Conservation (phyloP, 2,113 vertebrate species). For the Grammomys surdaster region DNA sequence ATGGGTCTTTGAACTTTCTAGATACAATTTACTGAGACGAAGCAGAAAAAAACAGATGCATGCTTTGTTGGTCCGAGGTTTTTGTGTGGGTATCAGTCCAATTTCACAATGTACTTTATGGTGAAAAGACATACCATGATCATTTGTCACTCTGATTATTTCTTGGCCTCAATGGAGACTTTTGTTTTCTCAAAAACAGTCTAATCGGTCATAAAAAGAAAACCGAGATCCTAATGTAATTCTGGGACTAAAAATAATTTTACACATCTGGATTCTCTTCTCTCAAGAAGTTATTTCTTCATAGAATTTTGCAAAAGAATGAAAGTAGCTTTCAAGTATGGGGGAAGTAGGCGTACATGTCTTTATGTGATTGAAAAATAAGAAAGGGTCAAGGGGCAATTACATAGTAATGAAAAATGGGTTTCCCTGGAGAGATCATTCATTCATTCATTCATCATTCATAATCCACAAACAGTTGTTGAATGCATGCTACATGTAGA, state of each 20-base stretch:
- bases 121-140: conserved; percentile 26
- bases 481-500: background rate
- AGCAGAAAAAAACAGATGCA: conserved; percentile 52
- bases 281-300: conserved; percentile 31
- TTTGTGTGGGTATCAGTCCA: conserved; percentile 43
- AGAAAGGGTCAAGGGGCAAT: background rate
- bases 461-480: background rate
- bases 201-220: background rate
- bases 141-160: conserved; percentile 66
- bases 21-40: conserved; percentile 58
- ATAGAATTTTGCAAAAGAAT: background rate
- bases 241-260: conserved; percentile 15
- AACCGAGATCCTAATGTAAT: background rate
- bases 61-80: conserved; percentile 40
- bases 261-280: conserved; percentile 61
- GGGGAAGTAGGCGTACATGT: background rate
- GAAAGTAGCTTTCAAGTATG: conserved; percentile 27
- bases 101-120: conserved; percentile 64
- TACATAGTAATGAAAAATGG: background rate
- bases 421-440: background rate
- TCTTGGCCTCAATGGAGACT: conserved; percentile 52
- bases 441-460: background rate
- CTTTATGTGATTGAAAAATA: conserved; percentile 28
- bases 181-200: conserved; percentile 70
- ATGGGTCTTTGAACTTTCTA: conserved; percentile 65